These are phyloP conservation scores for Halictus rubicundus DNA, from an alignment of 1,140 invertebrate species.

Conservation along the genomic window DNA sequence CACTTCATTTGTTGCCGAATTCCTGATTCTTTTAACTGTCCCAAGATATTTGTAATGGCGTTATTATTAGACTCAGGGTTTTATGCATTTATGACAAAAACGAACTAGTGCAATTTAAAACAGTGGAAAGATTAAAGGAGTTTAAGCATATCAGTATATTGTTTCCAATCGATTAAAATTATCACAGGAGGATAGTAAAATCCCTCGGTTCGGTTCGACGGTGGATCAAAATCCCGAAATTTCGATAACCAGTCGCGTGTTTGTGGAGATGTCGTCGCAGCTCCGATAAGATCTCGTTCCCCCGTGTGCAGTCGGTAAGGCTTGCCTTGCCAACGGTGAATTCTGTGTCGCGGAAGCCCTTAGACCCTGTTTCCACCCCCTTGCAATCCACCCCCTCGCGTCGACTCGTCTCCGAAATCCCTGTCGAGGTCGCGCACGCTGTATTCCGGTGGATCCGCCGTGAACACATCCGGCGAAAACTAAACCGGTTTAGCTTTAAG, in stretches of 20 bases:
- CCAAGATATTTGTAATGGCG: too few relatives aligned
- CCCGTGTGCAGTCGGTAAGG: conserved; percentile 28
- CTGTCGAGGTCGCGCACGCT: conserved; percentile 44
- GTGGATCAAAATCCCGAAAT: conserved; percentile 23
- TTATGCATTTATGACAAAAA: too few relatives aligned
- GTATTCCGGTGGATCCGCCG: conserved; percentile 71
- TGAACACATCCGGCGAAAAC: conserved; percentile 78
- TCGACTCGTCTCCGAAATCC: conserved; percentile 33
- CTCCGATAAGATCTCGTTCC: conserved; percentile 57
- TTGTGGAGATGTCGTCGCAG: conserved; percentile 48
- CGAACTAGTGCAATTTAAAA: too few relatives aligned
- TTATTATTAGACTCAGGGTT: too few relatives aligned
- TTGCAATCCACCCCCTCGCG: too few relatives aligned
- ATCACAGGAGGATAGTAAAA: too few relatives aligned
- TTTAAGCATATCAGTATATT: too few relatives aligned
- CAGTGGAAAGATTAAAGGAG: too few relatives aligned
- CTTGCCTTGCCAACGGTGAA: conserved; percentile 35
- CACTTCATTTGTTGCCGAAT: too few relatives aligned
- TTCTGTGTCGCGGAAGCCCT: conserved; percentile 48
- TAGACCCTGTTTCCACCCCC: neutral
- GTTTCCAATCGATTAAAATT: too few relatives aligned
- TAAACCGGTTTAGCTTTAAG: conserved; percentile 80
- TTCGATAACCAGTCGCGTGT: conserved; percentile 61
- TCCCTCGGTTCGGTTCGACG: too few relatives aligned
- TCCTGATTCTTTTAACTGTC: too few relatives aligned